Evolutionary conservation across 2,113 vertebrate genomes (phyloP).

Genomic region (Nerophis lumbriciformis): DNA sequence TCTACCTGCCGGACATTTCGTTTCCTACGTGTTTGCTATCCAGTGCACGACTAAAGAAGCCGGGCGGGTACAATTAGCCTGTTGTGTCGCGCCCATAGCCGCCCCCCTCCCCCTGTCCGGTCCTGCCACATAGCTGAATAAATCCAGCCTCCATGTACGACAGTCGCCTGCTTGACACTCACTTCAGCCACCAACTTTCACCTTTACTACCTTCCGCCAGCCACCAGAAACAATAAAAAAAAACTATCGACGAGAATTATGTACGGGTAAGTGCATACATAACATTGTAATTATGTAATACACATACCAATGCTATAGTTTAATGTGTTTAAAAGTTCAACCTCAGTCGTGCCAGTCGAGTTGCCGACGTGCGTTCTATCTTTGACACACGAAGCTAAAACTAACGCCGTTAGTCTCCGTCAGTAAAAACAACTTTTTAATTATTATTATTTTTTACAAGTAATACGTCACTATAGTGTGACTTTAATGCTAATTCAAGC

Average conservation of each 20-base stretch:
- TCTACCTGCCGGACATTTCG: conserved; percentile 34
- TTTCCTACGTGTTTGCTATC: conserved; percentile 9
- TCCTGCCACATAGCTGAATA: conserved; percentile 59
- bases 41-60: conserved; percentile 21
- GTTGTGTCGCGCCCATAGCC: conserved; percentile 44
- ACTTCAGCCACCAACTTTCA: conserved; percentile 36
- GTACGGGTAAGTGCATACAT: conserved; percentile 23
- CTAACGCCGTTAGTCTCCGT: background rate
- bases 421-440: background rate
- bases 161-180: conserved; percentile 32
- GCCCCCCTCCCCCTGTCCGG: conserved; percentile 40
- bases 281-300: accelerated
- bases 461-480: background rate
- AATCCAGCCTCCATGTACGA: conserved; percentile 19
- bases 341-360: conserved; percentile 46
- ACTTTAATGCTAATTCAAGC: background rate
- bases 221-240: background rate
- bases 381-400: conserved; percentile 15
- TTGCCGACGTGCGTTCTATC: background rate
- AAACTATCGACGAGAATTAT: conserved; percentile 5
- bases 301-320: background rate
- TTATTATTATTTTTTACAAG: background rate
- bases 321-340: background rate
- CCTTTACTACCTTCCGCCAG: conserved; percentile 33
- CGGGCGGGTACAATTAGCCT: conserved; percentile 58